Evolutionary conservation across 2,797 vertebrate species (phyloP), one percentile per base, ranked within the genome.

Genomic region (Mormyrus hasselquistii): DNA sequence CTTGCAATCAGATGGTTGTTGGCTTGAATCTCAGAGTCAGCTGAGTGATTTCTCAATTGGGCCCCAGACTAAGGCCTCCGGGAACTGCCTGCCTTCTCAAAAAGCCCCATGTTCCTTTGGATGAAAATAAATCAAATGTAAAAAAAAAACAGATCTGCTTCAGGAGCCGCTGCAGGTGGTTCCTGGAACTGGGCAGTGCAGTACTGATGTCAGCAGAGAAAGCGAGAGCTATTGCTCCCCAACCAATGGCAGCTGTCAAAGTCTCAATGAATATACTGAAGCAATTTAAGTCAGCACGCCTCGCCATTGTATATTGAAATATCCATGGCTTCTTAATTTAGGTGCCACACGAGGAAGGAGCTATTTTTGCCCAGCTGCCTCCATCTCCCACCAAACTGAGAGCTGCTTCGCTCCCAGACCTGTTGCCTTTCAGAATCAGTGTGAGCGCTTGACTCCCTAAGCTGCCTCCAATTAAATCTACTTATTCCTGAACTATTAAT

Each of bases 241-340:
- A 49, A 12, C 49, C 86, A n/a, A 34, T 34, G 85, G 86, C 57
- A 65, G 55, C 86, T 47, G 55, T 25, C 38, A 53, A 69, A 7
- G 3, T 29, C 3, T 53, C n/a, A 44, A 89, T 90, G 86, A 89
- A 90, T 90, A 90, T 76, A 73, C 90, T 88, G 87, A 83, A 87
- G 86, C 41, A 87, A 87, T 87, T 65, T 87, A 87, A 25, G 22
- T 2, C 19, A 47, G 34, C 49, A 87, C n/a, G 9, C 38, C n/a
- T 65, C 16, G 25, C 34, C 38, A 65, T 12, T 88, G 47, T 29
- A 41, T 41, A 87, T 89, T 89, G 41, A 88, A 52, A 85, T 34
- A 53, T 14, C 44, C 41, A 29, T 4, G 22, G 57, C n/a, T 49
- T 55, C 86, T 73, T 41, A 73, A 22, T 88, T 88, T 88, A 50